Base-by-base conservation (phyloP, 1,140 invertebrate species). In the Lasaia peninsularis region DNA sequence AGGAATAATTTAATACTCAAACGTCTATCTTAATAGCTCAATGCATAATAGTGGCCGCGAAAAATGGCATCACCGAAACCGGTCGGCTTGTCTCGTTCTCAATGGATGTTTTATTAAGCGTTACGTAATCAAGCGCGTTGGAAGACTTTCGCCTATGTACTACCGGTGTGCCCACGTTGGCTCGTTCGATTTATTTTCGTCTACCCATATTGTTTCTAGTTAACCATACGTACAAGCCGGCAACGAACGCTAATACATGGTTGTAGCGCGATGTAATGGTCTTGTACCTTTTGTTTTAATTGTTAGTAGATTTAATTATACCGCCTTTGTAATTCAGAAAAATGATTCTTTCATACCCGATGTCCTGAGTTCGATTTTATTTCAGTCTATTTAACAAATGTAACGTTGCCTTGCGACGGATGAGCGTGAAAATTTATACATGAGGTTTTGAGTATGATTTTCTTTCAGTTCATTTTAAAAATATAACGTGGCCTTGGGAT, bases 171-270 rank as follows among this genome's bases (percentile, higher is more conserved):
- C 73, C 70, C 69, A 75, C 67, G 66, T 61, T 66, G 56, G 33
- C 57, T 51, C 53, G 58, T 67, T 72, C 63, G 68, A 72, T 73
- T 77, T 80, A 78, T 80, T 80, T 80, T 80, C 52, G 75, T 74
- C 63, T 60, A 60, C 54, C 60, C 64, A 59, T 62, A 69, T 69
- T 73, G 57, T 73, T 73, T 58, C 65, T 71, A 72, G 60, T 62
- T 69, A 66, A 69, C 67, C 69, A 67, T 71, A 70, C 64, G 63
- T 68, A 59, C 44, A 56, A 67, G 65, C 56, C 56, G 56, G 60
- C 67, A 56, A 56, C 48, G 65, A 59, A 61, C 58, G 68, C 69
- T 73, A 73, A 62, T 73, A 67, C 60, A 63, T 56, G 44, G 24
- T 32, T 63, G 33, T 58, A 75, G 40, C 34, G 52, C 58, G 69